Evolutionary conservation across 1,140 invertebrate species (phyloP).

Genomic region (Micrasema longulum): DNA sequence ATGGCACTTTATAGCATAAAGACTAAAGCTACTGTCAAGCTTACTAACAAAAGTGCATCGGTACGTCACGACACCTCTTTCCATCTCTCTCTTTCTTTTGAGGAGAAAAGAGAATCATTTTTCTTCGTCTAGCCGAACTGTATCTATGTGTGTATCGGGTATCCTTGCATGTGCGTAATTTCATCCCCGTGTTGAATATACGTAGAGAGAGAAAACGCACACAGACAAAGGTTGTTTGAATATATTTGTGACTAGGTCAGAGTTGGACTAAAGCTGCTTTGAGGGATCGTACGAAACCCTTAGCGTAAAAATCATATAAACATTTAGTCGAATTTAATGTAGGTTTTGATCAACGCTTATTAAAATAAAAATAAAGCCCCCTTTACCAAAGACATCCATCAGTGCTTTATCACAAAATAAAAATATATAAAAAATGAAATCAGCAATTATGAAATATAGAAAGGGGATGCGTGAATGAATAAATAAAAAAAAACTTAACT

Average conservation of each 20-base stretch:
- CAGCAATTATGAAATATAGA: no score
- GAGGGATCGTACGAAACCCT: no score
- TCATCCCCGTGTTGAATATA: background rate
- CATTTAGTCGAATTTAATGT: no score
- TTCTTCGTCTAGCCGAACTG: conserved; percentile 25
- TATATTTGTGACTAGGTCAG: conserved; percentile 23
- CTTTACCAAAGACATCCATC: no score
- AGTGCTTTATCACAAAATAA: no score
- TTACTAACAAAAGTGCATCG: conserved; percentile 20
- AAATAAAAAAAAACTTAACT: no score
- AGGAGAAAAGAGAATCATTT: conserved; percentile 18
- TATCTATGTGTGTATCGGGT: background rate
- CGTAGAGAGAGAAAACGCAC: background rate
- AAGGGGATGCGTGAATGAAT: no score
- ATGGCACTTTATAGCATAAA: conserved; percentile 32
- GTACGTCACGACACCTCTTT: conserved; percentile 22
- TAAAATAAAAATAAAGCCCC: no score
- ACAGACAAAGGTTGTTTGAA: background rate
- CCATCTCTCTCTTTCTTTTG: conserved; percentile 1
- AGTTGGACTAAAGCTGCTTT: background rate
- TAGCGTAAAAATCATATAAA: background rate
- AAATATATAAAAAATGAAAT: no score
- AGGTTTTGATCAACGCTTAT: no score
- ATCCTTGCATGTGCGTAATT: background rate
- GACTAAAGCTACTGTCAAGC: conserved; percentile 20